These are phyloP conservation scores for Vulpes ferrilata DNA, from an alignment of 2,113 vertebrate genomes.

Conservation along the genomic window DNA sequence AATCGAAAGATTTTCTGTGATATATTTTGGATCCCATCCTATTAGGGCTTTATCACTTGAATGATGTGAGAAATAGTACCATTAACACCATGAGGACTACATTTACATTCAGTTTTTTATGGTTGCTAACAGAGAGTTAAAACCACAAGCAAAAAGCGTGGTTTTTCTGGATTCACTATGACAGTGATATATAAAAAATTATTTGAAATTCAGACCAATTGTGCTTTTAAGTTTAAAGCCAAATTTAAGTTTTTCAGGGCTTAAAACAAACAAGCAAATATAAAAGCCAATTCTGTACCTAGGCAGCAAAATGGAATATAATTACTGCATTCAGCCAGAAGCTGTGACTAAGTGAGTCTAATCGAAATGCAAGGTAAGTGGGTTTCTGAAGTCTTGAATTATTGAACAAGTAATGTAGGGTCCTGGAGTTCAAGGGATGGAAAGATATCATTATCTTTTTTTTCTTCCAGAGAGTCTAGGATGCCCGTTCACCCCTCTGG, in stretches of 20 bases:
- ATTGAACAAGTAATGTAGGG: slow-evolving; percentile 61
- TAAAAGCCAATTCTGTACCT: slow-evolving; percentile 45
- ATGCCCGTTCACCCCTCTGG: neutral
- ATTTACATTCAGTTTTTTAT: neutral
- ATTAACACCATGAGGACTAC: neutral
- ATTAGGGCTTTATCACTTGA: neutral
- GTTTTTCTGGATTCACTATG: slow-evolving; percentile 16
- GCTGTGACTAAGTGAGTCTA: slow-evolving; percentile 49
- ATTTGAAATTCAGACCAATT: slow-evolving; percentile 30
- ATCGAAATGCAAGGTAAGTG: slow-evolving; percentile 52
- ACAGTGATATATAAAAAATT: slow-evolving; percentile 21
- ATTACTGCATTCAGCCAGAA: slow-evolving; percentile 60
- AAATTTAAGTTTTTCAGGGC: slow-evolving; percentile 47
- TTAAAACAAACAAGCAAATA: slow-evolving; percentile 66
- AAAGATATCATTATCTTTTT: slow-evolving; percentile 12
- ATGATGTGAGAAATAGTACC: neutral
- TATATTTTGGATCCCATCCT: slow-evolving; percentile 38
- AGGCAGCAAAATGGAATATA: slow-evolving; percentile 59
- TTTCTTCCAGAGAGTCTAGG: neutral
- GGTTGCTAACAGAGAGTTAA: neutral
- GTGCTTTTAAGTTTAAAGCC: slow-evolving; percentile 47
- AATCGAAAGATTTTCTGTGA: slow-evolving; percentile 65
- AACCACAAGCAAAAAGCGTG: neutral
- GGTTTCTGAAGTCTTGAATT: slow-evolving; percentile 65
- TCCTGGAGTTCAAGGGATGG: neutral